phyloP scores from a whole-genome alignment of 2,888 invertebrate species.

The Empis livida region DNA sequence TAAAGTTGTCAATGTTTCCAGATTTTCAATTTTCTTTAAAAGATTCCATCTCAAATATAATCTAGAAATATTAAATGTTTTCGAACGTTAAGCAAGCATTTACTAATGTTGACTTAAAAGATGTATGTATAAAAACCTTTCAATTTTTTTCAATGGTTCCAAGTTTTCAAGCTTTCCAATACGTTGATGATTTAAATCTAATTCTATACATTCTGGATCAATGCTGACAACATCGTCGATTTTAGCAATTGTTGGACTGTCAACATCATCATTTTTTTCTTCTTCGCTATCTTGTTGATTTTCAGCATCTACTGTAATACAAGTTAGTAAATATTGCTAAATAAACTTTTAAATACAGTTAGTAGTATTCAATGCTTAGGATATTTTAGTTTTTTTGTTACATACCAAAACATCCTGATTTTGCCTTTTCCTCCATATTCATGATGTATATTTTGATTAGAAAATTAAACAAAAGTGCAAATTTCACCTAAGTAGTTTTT shows the following conservation, averaged over 20 bases:
- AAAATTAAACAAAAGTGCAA: too few species aligned
- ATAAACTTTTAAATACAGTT: too few species aligned
- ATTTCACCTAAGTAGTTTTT: too few species aligned
- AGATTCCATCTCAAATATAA: constrained; percentile 89
- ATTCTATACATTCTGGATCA: constrained; percentile 31
- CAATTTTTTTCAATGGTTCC: constrained; percentile 50
- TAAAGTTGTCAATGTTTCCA: constrained; percentile 60
- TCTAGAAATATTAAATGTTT: constrained; percentile 21
- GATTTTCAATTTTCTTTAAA: constrained; percentile 86
- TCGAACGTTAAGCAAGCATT: too few species aligned
- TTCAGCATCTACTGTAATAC: not conserved
- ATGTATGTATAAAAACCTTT: constrained; percentile 38
- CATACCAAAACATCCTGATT: too few species aligned
- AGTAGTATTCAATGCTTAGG: too few species aligned
- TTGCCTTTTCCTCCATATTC: too few species aligned
- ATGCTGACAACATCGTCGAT: constrained; percentile 12
- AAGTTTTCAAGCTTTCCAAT: not conserved
- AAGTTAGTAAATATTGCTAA: too few species aligned
- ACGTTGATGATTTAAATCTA: constrained; percentile 79
- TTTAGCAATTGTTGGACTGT: not conserved
- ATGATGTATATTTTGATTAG: too few species aligned
- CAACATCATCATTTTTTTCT: not conserved
- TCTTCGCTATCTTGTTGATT: not conserved
- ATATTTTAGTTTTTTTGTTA: too few species aligned
- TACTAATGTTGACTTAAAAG: too few species aligned